Conservation (phyloP, 2,888 invertebrate genomes). For the Drosophila mayaguana region DNA sequence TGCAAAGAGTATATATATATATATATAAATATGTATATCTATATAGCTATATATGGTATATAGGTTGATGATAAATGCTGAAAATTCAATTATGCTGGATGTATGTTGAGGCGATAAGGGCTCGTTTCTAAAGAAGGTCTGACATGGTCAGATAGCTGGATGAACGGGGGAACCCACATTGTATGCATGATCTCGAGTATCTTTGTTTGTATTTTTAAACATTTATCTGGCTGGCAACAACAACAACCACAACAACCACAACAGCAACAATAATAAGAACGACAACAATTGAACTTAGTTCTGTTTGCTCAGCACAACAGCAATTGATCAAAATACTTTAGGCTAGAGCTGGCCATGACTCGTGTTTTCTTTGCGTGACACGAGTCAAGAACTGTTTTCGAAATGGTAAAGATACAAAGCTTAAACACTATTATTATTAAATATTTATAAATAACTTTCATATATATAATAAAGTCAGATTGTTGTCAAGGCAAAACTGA, state of each 20-base stretch:
- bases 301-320: slow-evolving; percentile 63
- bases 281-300: slow-evolving; percentile 54
- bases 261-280: slow-evolving; percentile 32
- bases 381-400: background rate
- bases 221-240: slow-evolving; percentile 64
- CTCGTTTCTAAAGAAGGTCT: slow-evolving; percentile 34
- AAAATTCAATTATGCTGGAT: slow-evolving; percentile 31
- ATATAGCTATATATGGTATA: background rate
- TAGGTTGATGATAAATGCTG: slow-evolving; percentile 13
- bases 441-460: too few relatives aligned
- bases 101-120: slow-evolving; percentile 28
- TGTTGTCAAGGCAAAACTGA: too few relatives aligned
- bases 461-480: too few relatives aligned
- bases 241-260: slow-evolving; percentile 38
- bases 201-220: slow-evolving; percentile 71
- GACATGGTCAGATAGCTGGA: slow-evolving; percentile 36
- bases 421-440: too few relatives aligned
- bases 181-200: slow-evolving; percentile 60
- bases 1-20: background rate
- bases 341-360: background rate
- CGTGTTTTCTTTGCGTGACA: slow-evolving; percentile 3
- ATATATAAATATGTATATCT: background rate
- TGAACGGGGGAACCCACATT: slow-evolving; percentile 48
- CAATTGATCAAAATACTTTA: slow-evolving; percentile 10
- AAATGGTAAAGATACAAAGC: too few relatives aligned